These are phyloP conservation scores for Nowickia ferox DNA, from an alignment of 2,888 invertebrate species.

Conservation along the genomic window DNA sequence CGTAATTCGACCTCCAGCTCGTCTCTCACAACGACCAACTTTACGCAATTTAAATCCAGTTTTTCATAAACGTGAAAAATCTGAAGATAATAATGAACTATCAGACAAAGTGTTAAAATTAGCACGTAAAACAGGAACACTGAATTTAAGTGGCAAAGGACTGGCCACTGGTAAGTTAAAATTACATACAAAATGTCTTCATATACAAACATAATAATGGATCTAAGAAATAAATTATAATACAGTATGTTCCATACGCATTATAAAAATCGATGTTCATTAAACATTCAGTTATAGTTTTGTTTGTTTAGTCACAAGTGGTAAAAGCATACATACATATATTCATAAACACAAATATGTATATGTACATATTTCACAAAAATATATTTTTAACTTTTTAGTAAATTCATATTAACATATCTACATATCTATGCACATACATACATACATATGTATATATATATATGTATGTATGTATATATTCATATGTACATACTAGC, in stretches of 20 bases:
- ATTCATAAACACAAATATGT: neutral
- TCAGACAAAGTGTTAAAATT: conserved; percentile 89
- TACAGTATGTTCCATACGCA: neutral
- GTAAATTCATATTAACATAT: neutral
- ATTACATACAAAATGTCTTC: neutral
- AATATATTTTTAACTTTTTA: neutral
- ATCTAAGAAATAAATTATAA: neutral
- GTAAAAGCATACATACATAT: neutral
- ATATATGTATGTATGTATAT: too few relatives aligned
- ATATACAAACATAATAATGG: neutral
- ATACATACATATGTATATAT: too few relatives aligned
- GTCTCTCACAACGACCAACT: conserved; percentile 75
- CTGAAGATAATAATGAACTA: conserved; percentile 88
- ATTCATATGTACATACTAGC: too few relatives aligned
- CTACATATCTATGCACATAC: too few relatives aligned
- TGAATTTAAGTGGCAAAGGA: conserved; percentile 91
- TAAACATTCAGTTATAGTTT: neutral
- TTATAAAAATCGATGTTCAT: neutral
- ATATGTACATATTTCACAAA: neutral
- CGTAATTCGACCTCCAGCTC: conserved; percentile 60
- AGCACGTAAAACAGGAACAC: conserved; percentile 90
- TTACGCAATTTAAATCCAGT: conserved; percentile 84
- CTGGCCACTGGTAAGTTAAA: conserved; percentile 87
- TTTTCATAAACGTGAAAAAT: conserved; percentile 89
- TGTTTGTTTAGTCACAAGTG: conserved; percentile 2